These are phyloP conservation scores for Lerista edwardsae DNA, from an alignment of 2,797 vertebrate genomes.

Conservation along the genomic window DNA sequence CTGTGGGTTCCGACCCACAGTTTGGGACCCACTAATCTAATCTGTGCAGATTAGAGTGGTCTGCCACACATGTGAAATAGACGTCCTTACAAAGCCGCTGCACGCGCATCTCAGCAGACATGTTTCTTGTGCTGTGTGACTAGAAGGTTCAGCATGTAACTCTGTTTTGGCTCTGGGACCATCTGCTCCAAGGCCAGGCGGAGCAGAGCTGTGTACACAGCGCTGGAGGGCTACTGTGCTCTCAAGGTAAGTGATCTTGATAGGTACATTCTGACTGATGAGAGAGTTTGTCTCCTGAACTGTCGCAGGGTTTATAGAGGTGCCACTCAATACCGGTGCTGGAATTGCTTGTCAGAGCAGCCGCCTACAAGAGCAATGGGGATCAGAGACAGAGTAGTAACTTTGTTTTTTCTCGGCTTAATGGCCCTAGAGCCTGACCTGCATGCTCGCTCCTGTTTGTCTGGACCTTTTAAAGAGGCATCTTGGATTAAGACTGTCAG, in stretches of 20 bases:
- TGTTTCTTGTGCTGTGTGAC: slow-evolving; percentile 11
- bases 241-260: slow-evolving; percentile 89
- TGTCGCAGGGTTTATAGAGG: slow-evolving; percentile 97
- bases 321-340: slow-evolving; percentile 86
- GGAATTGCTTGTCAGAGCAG: slow-evolving; percentile 84
- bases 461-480: slow-evolving; percentile 67
- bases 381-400: slow-evolving; percentile 79
- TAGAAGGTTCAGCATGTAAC: slow-evolving; percentile 56
- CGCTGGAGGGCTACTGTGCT: slow-evolving; percentile 46
- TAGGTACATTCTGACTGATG: slow-evolving; percentile 89
- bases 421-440: slow-evolving; percentile 73
- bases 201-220: slow-evolving; percentile 66
- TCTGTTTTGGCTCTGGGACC: slow-evolving; percentile 19
- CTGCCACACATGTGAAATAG: fast-evolving
- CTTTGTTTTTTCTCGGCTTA: slow-evolving; percentile 81
- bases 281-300: slow-evolving; percentile 93
- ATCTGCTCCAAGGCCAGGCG: slow-evolving; percentile 44
- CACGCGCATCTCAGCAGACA: slow-evolving; percentile 34
- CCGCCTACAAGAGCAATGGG: slow-evolving; percentile 76
- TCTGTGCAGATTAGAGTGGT: slow-evolving; percentile 36
- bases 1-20: too few relatives aligned
- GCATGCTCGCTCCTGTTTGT: slow-evolving; percentile 73
- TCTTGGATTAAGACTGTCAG: slow-evolving; percentile 72
- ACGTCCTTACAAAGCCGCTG: slow-evolving; percentile 17
- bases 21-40: too few relatives aligned